Evolutionary conservation across 2,888 invertebrate genomes (phyloP), one percentile per base, ranked within the genome.

Genomic region (Sylvicola cinctus): DNA sequence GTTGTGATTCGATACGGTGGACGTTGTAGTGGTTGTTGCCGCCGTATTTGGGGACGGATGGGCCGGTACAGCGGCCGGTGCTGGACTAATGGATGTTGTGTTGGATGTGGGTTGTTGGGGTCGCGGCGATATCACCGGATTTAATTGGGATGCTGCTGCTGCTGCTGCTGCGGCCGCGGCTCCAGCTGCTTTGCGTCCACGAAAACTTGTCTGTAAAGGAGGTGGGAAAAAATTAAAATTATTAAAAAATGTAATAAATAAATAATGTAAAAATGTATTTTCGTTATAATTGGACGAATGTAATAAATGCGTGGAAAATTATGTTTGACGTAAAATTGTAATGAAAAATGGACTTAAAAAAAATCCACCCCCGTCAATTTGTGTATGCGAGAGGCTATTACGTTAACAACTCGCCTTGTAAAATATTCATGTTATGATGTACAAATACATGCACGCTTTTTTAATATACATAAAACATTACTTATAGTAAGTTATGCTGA

Each of bases 1-100:
- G 42, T 11, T 43, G 39, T 31, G 40, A 38, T 27, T 47, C 20
- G 20, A 20, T 20, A 20, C 20, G 20, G 48, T 35, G 48, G 45
- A 11, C 49, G 43, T 17, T 45, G 39, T 32, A 40, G 31, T n/a
- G 41, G 46, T 35, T 43, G 46, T 30, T 46, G 46, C 32, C 51
- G 51, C 45, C 32, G 40, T 42, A 33, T 41, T 43, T 30, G 45
- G 45, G 29, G 45, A 43, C 34, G 40, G 44, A 35, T 43, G 45
- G 26, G 20, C 20, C 20, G 44, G 44, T 20, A 43, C 41, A 32
- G 43, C 37, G 13, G 44, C 44, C 26, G 44, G 43, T 32, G 43
- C 43, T 25, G 45, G 45, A 41, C 45, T 45, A 15, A 39, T 40
- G 8, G 42, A 40, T 26, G 42, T 38, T 10, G 41, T 38, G 8